Base-by-base conservation (phyloP, 2,888 invertebrate species). In the Sabatieria punctata region DNA sequence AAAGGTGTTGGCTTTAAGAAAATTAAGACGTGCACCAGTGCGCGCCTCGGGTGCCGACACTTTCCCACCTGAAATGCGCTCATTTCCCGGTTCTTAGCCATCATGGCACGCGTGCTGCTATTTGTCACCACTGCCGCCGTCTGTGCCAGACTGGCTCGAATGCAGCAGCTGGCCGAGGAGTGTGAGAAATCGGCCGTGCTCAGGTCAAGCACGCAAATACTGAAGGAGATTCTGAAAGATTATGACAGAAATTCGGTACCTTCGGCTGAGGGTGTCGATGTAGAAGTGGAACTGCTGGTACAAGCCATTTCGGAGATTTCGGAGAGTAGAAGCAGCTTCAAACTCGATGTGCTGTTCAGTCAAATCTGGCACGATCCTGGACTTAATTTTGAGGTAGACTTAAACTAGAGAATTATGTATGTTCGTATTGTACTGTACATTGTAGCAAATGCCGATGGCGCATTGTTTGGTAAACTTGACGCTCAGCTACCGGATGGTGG, bases 361-460 rank as follows among this genome's bases (percentile, higher is more conserved):
- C 61, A 61, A 49, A 64, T 63, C 48, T 63, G 63, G 63, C 61
- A 62, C 39, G 63, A 63, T 52, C 62, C 61, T 1, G 60, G 59
- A 4, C 50, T 64, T 4, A 55, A 55, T 23, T 63, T 60, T 48
- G 59, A 60, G 54, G 60, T 57, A 11, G 8, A 41, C 21, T 4
- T 15, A 11, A 40, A 19, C 19, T 43, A 6, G 13, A 39, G 30
- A 11, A 30, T 15, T 30, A 11, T 30, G 30, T 30, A 30, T 15
- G 30, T 15, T 11, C 8, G 8, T 8, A 30, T 11, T 30, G 15
- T 11, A 11, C 8, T 8, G 30, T 30, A 30, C 30, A 30, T 30
- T 11, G 30, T 8, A 30, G 30, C 8, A 8, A 30, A 30, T 30
- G 30, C 8, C 8, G 30, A 30, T 30, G 30, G 18, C 13, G 26